Evolutionary conservation across 1,140 invertebrate species (phyloP).

Genomic region (Alviniconcha marisindica): DNA sequence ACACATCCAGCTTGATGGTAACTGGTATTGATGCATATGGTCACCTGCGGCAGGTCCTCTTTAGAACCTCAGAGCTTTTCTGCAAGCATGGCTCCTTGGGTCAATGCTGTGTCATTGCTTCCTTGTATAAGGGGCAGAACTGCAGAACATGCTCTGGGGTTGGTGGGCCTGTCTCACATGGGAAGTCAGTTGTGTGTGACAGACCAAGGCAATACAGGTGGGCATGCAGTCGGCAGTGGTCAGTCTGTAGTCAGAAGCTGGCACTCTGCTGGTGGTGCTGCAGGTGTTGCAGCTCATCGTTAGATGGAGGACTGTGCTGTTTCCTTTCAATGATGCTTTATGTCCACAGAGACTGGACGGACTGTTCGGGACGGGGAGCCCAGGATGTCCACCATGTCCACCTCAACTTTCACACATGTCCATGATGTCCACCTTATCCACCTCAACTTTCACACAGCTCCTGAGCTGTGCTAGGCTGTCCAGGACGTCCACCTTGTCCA

Average conservation of each 20-base stretch:
- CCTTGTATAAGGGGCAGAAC: neutral
- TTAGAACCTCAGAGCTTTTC: neutral
- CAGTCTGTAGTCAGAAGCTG: neutral
- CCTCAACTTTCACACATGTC: too few relatives aligned
- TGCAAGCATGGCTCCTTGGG: constrained; percentile 5
- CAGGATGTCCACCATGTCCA: too few relatives aligned
- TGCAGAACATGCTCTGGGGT: neutral
- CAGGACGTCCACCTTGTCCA: too few relatives aligned
- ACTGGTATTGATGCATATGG: neutral
- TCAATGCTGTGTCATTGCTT: constrained; percentile 6
- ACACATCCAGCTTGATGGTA: neutral
- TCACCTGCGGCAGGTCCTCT: neutral
- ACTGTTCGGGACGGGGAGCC: too few relatives aligned
- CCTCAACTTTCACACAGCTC: too few relatives aligned
- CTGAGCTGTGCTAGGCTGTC: too few relatives aligned
- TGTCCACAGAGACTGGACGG: too few relatives aligned
- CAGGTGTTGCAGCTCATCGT: constrained; percentile 5
- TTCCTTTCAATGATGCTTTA: neutral
- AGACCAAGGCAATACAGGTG: neutral
- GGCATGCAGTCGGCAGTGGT: constrained; percentile 8
- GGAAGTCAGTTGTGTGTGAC: neutral
- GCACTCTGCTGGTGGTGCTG: neutral
- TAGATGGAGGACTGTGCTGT: neutral
- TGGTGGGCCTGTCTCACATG: neutral
- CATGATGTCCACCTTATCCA: too few relatives aligned